Conservation (phyloP, 2,888 invertebrate genomes). For the Eudasyphora cyanicolor region DNA sequence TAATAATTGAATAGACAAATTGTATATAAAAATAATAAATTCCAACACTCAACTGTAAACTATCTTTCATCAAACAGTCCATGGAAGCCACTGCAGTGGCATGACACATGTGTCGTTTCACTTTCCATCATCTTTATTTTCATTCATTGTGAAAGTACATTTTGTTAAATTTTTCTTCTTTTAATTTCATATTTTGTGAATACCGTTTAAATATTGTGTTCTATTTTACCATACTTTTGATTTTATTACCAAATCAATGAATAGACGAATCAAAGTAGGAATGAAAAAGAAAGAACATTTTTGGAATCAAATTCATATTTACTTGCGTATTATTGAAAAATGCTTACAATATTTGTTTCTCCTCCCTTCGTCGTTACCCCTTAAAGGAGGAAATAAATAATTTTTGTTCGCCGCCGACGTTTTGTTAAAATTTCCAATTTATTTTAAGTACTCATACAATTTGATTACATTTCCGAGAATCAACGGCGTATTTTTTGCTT, state of each 20-base stretch:
- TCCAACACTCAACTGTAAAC: too few relatives aligned
- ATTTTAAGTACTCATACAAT: background rate
- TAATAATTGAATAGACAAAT: too few relatives aligned
- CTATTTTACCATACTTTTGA: background rate
- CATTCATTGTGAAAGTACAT: too few relatives aligned
- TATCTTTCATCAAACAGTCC: too few relatives aligned
- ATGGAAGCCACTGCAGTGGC: too few relatives aligned
- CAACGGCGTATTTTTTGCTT: background rate
- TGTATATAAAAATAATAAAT: too few relatives aligned
- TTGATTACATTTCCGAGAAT: constrained; percentile 14
- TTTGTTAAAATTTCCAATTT: background rate
- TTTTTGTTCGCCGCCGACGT: background rate
- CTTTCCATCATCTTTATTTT: too few relatives aligned
- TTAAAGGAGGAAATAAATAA: background rate
- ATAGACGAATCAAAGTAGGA: background rate
- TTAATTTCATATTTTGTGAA: too few relatives aligned
- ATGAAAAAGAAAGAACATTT: too few relatives aligned
- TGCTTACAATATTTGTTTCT: background rate
- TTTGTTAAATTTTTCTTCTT: too few relatives aligned
- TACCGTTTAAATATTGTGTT: background rate
- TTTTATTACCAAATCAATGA: background rate
- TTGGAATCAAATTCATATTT: background rate
- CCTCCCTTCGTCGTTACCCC: background rate
- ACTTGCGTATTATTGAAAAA: background rate
- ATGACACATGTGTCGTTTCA: too few relatives aligned